Evolutionary conservation across 2,888 invertebrate species (phyloP).

Genomic region (Lasioglossum zephyrum): DNA sequence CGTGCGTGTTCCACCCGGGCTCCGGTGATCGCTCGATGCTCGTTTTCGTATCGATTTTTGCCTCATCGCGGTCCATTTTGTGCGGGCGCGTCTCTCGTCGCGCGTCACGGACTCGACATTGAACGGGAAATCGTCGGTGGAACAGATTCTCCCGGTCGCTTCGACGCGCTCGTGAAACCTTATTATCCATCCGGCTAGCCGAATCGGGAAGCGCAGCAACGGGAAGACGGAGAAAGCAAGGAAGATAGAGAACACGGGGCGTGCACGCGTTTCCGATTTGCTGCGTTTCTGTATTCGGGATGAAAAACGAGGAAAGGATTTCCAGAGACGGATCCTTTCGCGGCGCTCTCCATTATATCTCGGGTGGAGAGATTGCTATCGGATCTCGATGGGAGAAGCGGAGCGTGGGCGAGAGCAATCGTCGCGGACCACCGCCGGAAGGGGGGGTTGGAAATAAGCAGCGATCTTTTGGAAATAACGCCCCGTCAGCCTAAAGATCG

Average conservation of each 20-base stretch:
- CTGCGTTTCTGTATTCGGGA: neutral
- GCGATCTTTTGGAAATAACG: slow-evolving; percentile 34
- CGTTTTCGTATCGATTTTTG: slow-evolving; percentile 47
- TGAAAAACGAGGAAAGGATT: slow-evolving; percentile 16
- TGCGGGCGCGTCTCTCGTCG: neutral
- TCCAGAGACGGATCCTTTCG: slow-evolving; percentile 14
- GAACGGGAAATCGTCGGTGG: neutral
- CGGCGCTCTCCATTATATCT: slow-evolving; percentile 7
- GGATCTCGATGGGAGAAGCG: slow-evolving; percentile 29
- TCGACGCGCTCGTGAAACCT: slow-evolving; percentile 8
- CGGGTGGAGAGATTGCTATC: slow-evolving; percentile 28
- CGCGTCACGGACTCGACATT: neutral
- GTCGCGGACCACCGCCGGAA: neutral
- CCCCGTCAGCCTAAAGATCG: slow-evolving; percentile 27
- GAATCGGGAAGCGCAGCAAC: neutral
- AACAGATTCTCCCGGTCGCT: neutral
- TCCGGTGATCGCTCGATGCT: slow-evolving; percentile 48
- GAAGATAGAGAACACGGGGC: neutral
- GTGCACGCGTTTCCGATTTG: neutral
- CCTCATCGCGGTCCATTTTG: slow-evolving; percentile 35
- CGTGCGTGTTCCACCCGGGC: slow-evolving; percentile 40
- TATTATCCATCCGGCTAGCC: neutral
- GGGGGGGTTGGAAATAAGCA: neutral
- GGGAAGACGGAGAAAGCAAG: neutral
- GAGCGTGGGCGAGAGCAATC: slow-evolving; percentile 10